Evolutionary conservation across 2,113 vertebrate species (phyloP).

Genomic region (Clupea harengus): DNA sequence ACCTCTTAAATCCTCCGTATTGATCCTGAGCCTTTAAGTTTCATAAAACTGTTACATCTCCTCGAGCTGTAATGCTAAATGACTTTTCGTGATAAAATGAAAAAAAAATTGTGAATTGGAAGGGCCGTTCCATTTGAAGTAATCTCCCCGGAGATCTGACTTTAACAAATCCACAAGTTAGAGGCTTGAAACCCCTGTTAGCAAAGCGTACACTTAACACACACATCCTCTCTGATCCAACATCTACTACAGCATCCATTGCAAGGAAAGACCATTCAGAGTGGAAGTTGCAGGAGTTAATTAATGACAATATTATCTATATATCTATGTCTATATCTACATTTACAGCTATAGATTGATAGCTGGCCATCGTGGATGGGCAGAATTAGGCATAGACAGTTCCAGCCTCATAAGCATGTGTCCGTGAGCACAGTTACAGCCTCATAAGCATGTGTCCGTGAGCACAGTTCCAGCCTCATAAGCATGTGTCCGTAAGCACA

Average conservation of each 20-base stretch:
- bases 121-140: not conserved
- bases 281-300: not conserved
- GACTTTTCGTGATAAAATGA: not conserved
- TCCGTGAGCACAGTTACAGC: not conserved
- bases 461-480: not conserved
- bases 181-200: not conserved
- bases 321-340: not conserved
- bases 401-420: not conserved
- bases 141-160: not conserved
- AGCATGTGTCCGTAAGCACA: no score
- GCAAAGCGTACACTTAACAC: not conserved
- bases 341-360: not conserved
- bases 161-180: not conserved
- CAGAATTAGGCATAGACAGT: no score
- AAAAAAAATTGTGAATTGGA: not conserved
- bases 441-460: not conserved
- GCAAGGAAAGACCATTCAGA: not conserved
- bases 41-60: not conserved
- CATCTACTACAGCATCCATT: not conserved
- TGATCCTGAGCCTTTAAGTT: not conserved
- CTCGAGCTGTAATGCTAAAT: not conserved
- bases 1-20: slow-evolving; percentile 30
- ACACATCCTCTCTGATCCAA: not conserved
- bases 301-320: not conserved
- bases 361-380: no score